Evolutionary conservation across 2,888 invertebrate species (phyloP).

Genomic region (Azorinus chamasolen): DNA sequence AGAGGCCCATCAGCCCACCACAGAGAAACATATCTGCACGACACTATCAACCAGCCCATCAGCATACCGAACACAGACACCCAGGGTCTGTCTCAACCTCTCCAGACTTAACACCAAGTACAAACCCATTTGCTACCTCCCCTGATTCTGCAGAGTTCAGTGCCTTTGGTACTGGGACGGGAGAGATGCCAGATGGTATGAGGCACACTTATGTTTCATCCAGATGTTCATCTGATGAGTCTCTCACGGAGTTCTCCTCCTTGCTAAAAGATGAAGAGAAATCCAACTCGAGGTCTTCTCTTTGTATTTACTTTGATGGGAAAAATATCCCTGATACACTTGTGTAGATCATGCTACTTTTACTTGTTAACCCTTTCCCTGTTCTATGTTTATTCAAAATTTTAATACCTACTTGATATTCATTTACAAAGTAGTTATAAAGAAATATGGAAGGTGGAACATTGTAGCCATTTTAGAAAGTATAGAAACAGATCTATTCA

Average conservation of each 20-base stretch:
- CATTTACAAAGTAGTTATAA: too few relatives aligned
- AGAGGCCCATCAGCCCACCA: conserved; percentile 47
- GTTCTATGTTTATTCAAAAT: too few relatives aligned
- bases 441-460: too few relatives aligned
- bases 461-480: too few relatives aligned
- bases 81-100: too few relatives aligned
- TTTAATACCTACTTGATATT: too few relatives aligned
- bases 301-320: conserved; percentile 80
- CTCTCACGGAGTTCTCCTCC: conserved; percentile 88
- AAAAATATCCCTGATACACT: conserved; percentile 62
- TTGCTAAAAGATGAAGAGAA: conserved; percentile 85
- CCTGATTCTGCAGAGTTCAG: conserved; percentile 4
- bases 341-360: conserved; percentile 27
- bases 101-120: neutral
- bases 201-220: conserved; percentile 82
- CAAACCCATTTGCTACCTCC: conserved; percentile 39
- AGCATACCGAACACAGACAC: neutral
- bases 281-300: conserved; percentile 72
- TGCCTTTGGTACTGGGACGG: neutral
- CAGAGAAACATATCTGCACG: neutral
- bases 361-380: too few relatives aligned
- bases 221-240: conserved; percentile 85
- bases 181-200: conserved; percentile 20
- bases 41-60: neutral
- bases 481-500: too few relatives aligned